Percentiles rank a stretch among this genome's conserved stretches.
Conservation (phyloP, 2,113 vertebrate species). For the Nipponia nippon region DNA sequence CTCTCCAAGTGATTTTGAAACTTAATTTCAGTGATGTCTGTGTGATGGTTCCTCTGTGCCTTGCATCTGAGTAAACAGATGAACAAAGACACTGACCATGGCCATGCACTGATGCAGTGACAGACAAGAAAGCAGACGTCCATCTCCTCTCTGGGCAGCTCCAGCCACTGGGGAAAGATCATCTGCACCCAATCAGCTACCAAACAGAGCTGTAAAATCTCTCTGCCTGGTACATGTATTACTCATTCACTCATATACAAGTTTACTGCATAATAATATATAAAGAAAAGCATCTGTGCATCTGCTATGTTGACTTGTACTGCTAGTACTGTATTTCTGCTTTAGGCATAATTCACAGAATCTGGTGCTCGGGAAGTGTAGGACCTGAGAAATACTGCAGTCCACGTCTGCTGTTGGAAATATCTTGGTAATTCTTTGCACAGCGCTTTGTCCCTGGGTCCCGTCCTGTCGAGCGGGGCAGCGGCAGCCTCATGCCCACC, state of each 20-base stretch:
- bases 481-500: not conserved
- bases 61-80: not conserved
- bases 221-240: not conserved
- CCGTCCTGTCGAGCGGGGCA: not conserved
- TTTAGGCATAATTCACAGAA: not conserved
- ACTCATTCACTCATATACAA: not conserved
- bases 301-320: not conserved
- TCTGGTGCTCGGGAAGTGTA: not conserved
- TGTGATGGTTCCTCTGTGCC: not conserved
- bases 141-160: not conserved
- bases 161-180: not conserved
- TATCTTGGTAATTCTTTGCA: rapidly evolving
- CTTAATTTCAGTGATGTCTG: not conserved
- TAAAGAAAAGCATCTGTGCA: not conserved
- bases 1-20: not conserved
- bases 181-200: not conserved
- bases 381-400: not conserved
- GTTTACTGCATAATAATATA: not conserved
- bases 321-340: not conserved
- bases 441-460: not conserved
- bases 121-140: not conserved
- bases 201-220: not conserved
- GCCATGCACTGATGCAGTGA: not conserved
- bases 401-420: not conserved
- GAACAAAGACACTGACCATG: no score